These are phyloP conservation scores for Orthonyx spaldingii DNA, from an alignment of 2,113 vertebrate species.

Conservation along the genomic window DNA sequence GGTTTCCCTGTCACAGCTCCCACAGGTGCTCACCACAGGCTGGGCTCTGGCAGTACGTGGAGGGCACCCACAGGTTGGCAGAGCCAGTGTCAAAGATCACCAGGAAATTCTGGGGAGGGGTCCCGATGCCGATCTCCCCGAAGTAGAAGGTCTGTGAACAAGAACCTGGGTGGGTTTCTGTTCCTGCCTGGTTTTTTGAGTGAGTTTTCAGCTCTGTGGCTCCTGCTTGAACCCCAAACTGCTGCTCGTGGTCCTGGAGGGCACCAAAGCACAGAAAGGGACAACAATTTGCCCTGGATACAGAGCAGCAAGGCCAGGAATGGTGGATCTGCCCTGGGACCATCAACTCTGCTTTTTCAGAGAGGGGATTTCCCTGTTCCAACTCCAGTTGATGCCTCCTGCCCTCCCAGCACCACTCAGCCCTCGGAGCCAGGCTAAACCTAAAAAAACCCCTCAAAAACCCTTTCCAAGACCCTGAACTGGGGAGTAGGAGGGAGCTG, in stretches of 20 bases:
- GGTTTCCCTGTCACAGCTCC: background rate
- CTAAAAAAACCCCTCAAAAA: background rate
- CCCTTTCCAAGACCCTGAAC: rapidly evolving
- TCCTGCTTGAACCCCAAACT: background rate
- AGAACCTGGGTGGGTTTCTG: rapidly evolving
- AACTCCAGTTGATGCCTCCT: background rate
- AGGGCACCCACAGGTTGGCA: conserved; percentile 61
- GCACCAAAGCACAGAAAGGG: background rate
- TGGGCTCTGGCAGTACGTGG: conserved; percentile 24
- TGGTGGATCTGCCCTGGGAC: background rate
- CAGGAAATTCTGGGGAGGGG: conserved; percentile 42
- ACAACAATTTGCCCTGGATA: background rate
- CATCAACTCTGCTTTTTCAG: background rate
- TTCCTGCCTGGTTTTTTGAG: background rate
- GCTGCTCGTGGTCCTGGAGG: background rate
- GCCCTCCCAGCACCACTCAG: background rate
- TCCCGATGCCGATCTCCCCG: conserved; percentile 61
- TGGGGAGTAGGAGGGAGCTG: background rate
- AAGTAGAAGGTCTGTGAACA: conserved; percentile 43
- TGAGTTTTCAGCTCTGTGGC: too few relatives aligned
- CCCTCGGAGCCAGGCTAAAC: background rate
- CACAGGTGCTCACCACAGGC: conserved; percentile 39
- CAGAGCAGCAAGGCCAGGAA: background rate
- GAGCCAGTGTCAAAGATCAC: conserved; percentile 63
- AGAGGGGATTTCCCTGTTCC: background rate